These are phyloP conservation scores for Nycticryphes semicollaris DNA, from an alignment of 2,113 vertebrate genomes.

Conservation along the genomic window DNA sequence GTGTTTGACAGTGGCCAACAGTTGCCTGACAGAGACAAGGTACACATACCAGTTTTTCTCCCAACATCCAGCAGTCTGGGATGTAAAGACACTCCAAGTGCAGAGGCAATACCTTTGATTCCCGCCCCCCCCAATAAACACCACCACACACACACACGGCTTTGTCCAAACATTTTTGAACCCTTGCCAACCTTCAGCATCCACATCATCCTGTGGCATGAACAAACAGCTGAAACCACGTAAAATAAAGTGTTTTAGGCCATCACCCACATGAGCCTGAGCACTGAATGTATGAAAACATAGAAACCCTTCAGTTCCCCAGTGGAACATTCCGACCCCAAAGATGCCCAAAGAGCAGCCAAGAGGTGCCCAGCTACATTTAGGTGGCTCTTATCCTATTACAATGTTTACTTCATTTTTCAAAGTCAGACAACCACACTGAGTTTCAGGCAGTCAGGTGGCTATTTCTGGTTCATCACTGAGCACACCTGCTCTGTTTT, in stretches of 20 bases:
- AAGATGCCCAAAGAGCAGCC: neutral
- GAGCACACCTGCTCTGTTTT: neutral
- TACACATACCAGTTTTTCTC: too few relatives aligned
- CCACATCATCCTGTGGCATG: neutral
- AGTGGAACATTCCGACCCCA: neutral
- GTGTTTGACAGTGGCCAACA: neutral
- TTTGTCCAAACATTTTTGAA: neutral
- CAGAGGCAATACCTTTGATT: neutral
- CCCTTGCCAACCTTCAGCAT: neutral
- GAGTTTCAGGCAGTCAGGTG: neutral
- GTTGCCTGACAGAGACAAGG: neutral
- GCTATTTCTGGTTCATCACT: neutral
- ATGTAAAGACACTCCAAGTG: neutral
- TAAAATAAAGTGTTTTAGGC: neutral
- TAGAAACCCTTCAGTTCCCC: neutral
- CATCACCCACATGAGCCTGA: neutral
- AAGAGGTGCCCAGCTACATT: neutral
- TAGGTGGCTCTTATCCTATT: neutral
- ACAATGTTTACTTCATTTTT: neutral
- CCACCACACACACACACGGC: too few relatives aligned
- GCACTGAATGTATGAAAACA: neutral
- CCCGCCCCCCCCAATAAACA: neutral
- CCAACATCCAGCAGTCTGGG: neutral
- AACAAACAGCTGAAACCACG: neutral
- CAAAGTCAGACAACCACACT: neutral